A percentile compares a stretch with the other conserved stretches of the same genome.
Evolutionary conservation across 1,140 invertebrate genomes (phyloP).

Genomic region (Hylaeus anthracinus): DNA sequence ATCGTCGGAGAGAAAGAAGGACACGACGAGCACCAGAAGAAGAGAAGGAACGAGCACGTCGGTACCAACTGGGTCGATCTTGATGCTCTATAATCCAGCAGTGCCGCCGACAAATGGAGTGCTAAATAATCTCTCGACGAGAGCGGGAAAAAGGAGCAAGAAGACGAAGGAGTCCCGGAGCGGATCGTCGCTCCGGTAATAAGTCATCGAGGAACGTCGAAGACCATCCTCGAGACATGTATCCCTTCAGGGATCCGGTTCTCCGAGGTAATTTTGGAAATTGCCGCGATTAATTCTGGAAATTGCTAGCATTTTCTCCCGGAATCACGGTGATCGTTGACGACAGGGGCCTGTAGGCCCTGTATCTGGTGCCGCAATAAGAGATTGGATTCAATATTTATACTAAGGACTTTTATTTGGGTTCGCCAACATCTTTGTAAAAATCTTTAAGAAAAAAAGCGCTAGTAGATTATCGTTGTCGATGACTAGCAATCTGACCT

Average conservation of each 20-base stretch:
- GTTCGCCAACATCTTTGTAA: no score
- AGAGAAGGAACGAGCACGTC: not conserved
- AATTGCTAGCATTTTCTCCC: conserved; percentile 35
- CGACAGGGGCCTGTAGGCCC: not conserved
- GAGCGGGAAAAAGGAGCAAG: conserved; percentile 35
- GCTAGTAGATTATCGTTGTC: no score
- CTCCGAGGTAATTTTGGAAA: conserved; percentile 30
- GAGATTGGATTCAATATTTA: no score
- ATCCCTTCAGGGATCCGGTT: conserved; percentile 13
- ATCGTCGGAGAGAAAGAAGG: not conserved
- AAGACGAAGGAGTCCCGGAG: conserved; percentile 2
- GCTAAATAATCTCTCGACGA: conserved; percentile 65
- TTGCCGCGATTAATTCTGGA: conserved; percentile 42
- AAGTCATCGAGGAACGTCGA: conserved; percentile 40
- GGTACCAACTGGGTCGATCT: conserved; percentile 50
- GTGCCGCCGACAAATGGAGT: conserved; percentile 59
- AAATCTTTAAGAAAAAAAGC: no score
- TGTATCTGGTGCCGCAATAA: no score
- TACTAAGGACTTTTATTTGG: no score
- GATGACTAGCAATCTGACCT: no score
- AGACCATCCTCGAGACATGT: conserved; percentile 20
- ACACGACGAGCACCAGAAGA: not conserved
- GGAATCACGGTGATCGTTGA: not conserved
- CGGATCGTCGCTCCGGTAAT: conserved; percentile 31
- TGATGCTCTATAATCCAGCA: conserved; percentile 65